Percentiles rank a stretch among this genome's conserved stretches.
Conservation (phyloP, 2,797 vertebrate genomes). For the Anguilla megastoma region DNA sequence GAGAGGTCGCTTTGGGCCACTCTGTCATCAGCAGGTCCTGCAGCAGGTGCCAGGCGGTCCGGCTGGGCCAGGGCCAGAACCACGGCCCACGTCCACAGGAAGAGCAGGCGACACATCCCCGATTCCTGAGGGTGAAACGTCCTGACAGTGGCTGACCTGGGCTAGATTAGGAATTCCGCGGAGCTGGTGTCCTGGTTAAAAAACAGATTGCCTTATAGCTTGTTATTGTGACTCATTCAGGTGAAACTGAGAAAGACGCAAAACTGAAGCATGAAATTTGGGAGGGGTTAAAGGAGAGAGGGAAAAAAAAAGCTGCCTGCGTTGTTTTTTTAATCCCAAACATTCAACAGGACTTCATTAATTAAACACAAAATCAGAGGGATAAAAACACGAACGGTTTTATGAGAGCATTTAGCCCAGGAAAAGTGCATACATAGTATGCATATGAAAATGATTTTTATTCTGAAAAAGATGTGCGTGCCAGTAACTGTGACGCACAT, state of each 20-base stretch:
- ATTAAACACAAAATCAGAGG: neutral
- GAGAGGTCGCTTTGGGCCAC: conserved; percentile 62
- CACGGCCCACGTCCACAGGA: conserved; percentile 56
- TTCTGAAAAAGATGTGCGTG: too few relatives aligned
- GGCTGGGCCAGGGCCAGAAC: conserved; percentile 49
- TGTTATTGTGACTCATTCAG: conserved; percentile 72
- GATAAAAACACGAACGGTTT: neutral
- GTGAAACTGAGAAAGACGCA: conserved; percentile 66
- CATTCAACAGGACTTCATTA: conserved; percentile 11
- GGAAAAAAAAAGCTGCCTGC: neutral
- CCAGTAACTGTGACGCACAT: too few relatives aligned
- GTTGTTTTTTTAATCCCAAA: conserved; percentile 8
- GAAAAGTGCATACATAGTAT: neutral
- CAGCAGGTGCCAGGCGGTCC: conserved; percentile 57
- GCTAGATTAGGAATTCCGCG: conserved; percentile 48
- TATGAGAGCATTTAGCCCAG: neutral
- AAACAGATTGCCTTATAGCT: conserved; percentile 73
- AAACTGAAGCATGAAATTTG: conserved; percentile 61
- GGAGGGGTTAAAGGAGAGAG: conserved; percentile 69
- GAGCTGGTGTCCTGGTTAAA: conserved; percentile 62
- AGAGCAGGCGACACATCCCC: conserved; percentile 61
- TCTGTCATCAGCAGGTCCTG: conserved; percentile 44
- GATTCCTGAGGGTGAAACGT: conserved; percentile 33
- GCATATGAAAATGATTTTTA: neutral
- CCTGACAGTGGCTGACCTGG: conserved; percentile 43